Evolutionary conservation across 37 sponge, comb jelly and placozoan species (phyloP).

Genomic region (Tethya wilhelma): DNA sequence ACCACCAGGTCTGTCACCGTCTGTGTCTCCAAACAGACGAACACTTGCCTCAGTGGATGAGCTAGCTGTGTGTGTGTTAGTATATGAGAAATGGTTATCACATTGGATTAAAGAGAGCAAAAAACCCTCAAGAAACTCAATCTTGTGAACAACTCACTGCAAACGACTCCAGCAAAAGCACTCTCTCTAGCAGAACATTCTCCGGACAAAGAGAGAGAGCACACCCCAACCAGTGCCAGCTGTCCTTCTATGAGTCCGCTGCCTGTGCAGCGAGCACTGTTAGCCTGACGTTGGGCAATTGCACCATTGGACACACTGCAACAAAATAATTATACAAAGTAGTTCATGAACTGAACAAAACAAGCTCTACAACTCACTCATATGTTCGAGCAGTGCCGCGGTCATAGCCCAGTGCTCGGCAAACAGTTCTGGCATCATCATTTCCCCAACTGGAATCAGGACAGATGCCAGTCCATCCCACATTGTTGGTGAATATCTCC

Average conservation of each 20-base stretch:
- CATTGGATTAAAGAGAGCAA: too few species aligned
- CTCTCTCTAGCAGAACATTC: not conserved
- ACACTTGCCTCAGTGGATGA: too few species aligned
- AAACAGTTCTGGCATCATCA: conserved; percentile 4
- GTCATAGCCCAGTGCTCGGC: conserved; percentile 30
- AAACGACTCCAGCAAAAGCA: not conserved
- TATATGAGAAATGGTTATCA: too few species aligned
- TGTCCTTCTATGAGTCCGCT: too few species aligned
- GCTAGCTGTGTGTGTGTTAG: too few species aligned
- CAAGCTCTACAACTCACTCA: not conserved
- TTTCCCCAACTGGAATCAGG: conserved; percentile 27
- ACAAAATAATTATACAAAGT: not conserved
- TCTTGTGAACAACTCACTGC: not conserved
- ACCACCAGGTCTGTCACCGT: not conserved
- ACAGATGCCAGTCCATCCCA: conserved; percentile 31
- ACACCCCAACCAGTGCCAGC: too few species aligned
- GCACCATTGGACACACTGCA: not conserved
- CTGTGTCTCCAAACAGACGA: conserved; percentile 26
- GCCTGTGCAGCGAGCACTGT: not conserved
- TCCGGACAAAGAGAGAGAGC: too few species aligned
- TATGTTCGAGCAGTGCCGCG: not conserved
- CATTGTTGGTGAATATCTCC: conserved; percentile 4
- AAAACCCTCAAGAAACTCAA: too few species aligned
- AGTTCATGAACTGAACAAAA: not conserved
- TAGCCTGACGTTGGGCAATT: not conserved